phyloP scores from a whole-genome alignment of 2,888 invertebrate genomes.

The Malthinus seriepunctatus region DNA sequence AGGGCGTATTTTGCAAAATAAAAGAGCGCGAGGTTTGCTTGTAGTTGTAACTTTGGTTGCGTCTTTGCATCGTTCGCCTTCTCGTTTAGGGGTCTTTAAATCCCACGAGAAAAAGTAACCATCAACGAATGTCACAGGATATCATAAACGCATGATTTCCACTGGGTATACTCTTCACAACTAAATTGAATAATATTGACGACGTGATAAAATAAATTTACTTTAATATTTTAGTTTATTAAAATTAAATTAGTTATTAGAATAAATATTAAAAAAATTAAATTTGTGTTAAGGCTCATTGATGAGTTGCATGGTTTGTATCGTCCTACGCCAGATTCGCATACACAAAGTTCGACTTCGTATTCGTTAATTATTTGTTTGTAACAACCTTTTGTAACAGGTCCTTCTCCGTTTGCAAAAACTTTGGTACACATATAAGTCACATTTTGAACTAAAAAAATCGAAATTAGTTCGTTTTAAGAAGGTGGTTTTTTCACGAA shows the following conservation, averaged over 20 bases:
- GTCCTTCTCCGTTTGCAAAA: conserved; percentile 54
- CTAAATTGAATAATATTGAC: conserved; percentile 26
- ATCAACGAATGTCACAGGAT: conserved; percentile 27
- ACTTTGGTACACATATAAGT: conserved; percentile 73
- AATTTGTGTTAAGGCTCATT: too few species aligned
- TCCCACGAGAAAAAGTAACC: conserved; percentile 26
- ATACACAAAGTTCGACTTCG: conserved; percentile 58
- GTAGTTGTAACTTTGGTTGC: conserved; percentile 25
- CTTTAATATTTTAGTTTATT: conserved; percentile 8
- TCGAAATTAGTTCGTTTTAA: background rate
- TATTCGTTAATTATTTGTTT: conserved; percentile 55
- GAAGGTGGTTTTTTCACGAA: too few species aligned
- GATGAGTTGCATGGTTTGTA: conserved; percentile 55
- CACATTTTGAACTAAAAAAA: conserved; percentile 65
- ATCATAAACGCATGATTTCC: conserved; percentile 31
- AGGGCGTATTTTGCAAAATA: conserved; percentile 48
- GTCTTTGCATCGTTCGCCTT: conserved; percentile 20
- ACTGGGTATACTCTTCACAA: conserved; percentile 19
- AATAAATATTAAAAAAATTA: background rate
- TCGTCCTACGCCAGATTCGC: conserved; percentile 52
- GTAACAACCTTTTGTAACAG: conserved; percentile 63
- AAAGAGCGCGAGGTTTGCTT: conserved; percentile 37
- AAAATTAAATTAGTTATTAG: background rate
- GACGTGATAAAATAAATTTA: conserved; percentile 16
- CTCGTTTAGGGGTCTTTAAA: conserved; percentile 24